A percentile compares a stretch with the other conserved stretches of the same genome.
phyloP scores from a whole-genome alignment of 1,140 invertebrate species.

The Lucilia sericata region DNA sequence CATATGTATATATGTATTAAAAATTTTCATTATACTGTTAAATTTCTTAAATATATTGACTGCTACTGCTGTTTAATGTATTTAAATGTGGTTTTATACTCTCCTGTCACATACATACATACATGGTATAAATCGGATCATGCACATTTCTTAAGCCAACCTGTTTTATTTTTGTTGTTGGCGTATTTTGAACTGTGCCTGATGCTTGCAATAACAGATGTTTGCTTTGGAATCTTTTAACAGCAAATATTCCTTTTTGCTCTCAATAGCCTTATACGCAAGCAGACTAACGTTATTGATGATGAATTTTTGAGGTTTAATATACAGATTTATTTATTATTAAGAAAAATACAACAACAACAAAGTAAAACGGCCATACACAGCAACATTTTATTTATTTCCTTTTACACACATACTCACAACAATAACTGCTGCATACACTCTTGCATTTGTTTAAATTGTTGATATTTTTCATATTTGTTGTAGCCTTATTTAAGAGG shows the following conservation, averaged over 20 bases:
- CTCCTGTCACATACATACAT: background rate
- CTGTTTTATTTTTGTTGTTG: background rate
- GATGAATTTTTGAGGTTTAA: slow-evolving; percentile 41
- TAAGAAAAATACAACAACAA: background rate
- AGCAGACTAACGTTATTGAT: background rate
- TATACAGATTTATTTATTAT: slow-evolving; percentile 33
- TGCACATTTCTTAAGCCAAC: background rate
- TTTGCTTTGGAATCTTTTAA: background rate
- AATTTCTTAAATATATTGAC: no score
- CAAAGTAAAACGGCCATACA: background rate
- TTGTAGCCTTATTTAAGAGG: background rate
- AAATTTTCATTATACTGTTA: no score
- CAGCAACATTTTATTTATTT: background rate
- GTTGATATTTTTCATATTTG: slow-evolving; percentile 9
- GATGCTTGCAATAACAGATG: background rate
- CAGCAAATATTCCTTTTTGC: slow-evolving; percentile 10
- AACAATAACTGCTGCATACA: background rate
- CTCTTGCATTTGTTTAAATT: background rate
- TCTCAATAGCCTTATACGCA: background rate
- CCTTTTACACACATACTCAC: background rate
- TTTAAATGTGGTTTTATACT: background rate
- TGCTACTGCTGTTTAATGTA: background rate
- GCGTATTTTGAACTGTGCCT: background rate
- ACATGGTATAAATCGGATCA: background rate
- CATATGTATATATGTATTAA: no score